Conservation (phyloP, 2,113 vertebrate genomes). For the Hippocampus mohnikei region DNA sequence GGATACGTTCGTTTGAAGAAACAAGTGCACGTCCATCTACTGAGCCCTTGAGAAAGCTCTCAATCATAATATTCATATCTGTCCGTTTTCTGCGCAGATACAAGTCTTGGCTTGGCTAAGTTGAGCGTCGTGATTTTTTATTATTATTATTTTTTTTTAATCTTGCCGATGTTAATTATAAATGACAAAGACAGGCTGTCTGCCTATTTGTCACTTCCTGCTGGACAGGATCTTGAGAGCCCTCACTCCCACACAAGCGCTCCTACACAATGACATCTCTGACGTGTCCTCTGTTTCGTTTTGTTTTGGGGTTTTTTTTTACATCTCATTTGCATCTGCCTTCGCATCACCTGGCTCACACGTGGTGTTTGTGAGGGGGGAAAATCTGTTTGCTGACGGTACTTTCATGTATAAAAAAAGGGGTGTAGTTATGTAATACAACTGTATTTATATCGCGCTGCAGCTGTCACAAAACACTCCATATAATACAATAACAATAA, state of each 20-base stretch:
- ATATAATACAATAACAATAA: no score
- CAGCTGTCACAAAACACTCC: no score
- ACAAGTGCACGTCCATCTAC: background rate
- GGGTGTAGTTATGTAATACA: background rate
- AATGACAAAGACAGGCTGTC: constrained; percentile 7
- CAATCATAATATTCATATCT: background rate
- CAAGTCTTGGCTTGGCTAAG: background rate
- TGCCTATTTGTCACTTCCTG: constrained; percentile 30
- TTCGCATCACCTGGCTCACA: constrained; percentile 7
- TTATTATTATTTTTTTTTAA: background rate
- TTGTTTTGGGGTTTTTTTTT: constrained; percentile 12
- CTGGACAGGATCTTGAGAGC: constrained; percentile 26
- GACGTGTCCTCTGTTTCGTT: constrained; percentile 11
- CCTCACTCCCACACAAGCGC: constrained; percentile 40
- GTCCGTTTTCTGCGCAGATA: background rate
- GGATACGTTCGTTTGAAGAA: background rate
- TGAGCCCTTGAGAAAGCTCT: background rate
- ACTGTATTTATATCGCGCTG: no score
- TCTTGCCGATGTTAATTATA: background rate
- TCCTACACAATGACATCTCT: constrained; percentile 19
- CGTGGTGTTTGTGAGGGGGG: background rate
- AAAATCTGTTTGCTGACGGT: constrained; percentile 18
- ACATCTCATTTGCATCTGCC: constrained; percentile 36
- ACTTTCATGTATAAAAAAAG: constrained; percentile 44
- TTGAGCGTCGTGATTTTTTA: background rate